Percentiles rank a stretch among this genome's conserved stretches.
Evolutionary conservation across 1,140 invertebrate genomes (phyloP).

Genomic region (Pomacea maculata): DNA sequence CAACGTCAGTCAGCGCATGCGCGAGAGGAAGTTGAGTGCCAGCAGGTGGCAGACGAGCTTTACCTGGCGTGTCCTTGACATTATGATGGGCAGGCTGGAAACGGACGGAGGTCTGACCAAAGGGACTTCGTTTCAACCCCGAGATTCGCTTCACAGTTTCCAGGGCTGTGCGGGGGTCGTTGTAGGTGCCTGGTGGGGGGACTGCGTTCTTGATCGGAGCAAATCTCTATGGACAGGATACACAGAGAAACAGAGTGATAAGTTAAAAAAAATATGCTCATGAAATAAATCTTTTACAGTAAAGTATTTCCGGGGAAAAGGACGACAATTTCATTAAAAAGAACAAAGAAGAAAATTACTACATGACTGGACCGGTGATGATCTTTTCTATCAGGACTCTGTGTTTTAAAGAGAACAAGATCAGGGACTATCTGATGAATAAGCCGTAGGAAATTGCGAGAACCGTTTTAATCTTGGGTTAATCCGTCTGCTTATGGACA

Average conservation of each 20-base stretch:
- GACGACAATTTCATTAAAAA: background rate
- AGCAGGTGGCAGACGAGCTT: too few species aligned
- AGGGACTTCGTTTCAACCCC: slow-evolving; percentile 63
- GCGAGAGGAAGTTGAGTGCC: too few species aligned
- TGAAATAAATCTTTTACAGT: background rate
- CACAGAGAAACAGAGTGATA: background rate
- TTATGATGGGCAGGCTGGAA: slow-evolving; percentile 44
- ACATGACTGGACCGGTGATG: background rate
- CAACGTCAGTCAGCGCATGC: background rate
- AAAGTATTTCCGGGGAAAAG: too few species aligned
- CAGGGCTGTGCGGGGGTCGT: slow-evolving; percentile 62
- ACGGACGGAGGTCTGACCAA: slow-evolving; percentile 62
- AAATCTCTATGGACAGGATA: slow-evolving; percentile 53
- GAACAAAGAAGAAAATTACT: background rate
- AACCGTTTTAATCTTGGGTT: too few species aligned
- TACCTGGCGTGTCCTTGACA: slow-evolving; percentile 49
- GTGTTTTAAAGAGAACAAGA: background rate
- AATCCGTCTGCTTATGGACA: too few species aligned
- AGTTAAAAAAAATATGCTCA: background rate
- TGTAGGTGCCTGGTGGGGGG: slow-evolving; percentile 63
- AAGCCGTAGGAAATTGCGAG: background rate
- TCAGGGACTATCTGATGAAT: background rate
- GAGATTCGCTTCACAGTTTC: slow-evolving; percentile 53
- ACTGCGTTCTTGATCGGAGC: slow-evolving; percentile 37
- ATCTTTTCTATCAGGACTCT: background rate